These are phyloP conservation scores for Progne subis DNA, from an alignment of 2,113 vertebrate species.

Conservation along the genomic window DNA sequence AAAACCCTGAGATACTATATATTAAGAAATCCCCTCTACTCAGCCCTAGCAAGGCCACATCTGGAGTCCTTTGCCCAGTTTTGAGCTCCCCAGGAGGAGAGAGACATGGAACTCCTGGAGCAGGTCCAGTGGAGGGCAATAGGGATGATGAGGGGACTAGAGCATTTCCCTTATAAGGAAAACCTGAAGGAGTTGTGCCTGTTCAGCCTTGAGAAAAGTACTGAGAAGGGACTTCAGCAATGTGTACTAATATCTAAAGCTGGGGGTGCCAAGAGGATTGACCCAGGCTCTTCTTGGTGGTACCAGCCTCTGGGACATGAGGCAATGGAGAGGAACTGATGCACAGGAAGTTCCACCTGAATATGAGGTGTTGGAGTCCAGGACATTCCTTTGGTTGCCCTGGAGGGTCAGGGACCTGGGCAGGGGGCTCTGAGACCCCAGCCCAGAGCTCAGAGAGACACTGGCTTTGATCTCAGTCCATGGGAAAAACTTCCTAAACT, in stretches of 20 bases:
- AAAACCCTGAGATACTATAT: rapidly evolving
- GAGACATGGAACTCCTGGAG: not conserved
- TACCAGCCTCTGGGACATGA: too few species aligned
- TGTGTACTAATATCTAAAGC: not conserved
- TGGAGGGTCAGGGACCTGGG: too few species aligned
- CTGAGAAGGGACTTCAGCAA: not conserved
- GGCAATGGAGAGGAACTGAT: not conserved
- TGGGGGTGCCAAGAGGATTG: not conserved
- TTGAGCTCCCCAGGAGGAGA: not conserved
- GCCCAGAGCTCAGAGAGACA: too few species aligned
- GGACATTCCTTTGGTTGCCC: too few species aligned
- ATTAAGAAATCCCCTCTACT: not conserved
- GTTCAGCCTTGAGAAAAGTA: not conserved
- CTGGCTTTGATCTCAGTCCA: too few species aligned
- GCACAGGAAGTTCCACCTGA: not conserved
- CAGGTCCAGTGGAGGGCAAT: not conserved
- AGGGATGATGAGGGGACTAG: not conserved
- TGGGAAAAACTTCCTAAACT: too few species aligned
- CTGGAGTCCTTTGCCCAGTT: not conserved
- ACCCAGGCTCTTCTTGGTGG: too few species aligned
- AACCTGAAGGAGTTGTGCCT: not conserved
- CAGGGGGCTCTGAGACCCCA: too few species aligned
- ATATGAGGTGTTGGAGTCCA: too few species aligned
- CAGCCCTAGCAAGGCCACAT: not conserved
- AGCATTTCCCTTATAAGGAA: not conserved